phyloP scores from a whole-genome alignment of 2,797 vertebrate species.

The Notolabrus celidotus region DNA sequence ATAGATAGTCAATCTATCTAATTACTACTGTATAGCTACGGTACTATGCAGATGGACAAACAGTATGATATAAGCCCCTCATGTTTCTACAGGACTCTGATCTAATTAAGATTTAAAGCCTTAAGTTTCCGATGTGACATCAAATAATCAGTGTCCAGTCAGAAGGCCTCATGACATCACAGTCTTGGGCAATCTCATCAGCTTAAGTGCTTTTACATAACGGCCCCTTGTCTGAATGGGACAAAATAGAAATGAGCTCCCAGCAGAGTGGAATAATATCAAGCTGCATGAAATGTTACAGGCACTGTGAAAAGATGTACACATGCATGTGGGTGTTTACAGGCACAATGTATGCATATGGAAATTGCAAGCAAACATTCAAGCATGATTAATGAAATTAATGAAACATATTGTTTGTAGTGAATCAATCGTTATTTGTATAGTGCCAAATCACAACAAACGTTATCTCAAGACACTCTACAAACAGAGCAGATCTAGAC shows the following conservation, averaged over 20 bases:
- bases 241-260: conserved; percentile 49
- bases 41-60: not conserved
- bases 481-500: too few species aligned
- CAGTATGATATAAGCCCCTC: not conserved
- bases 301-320: not conserved
- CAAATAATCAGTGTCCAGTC: conserved; percentile 41
- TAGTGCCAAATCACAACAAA: too few species aligned
- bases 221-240: conserved; percentile 31
- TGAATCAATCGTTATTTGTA: too few species aligned
- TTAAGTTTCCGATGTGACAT: conserved; percentile 41
- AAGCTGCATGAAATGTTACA: conserved; percentile 14
- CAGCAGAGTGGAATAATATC: conserved; percentile 55
- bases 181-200: conserved; percentile 67
- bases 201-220: conserved; percentile 77
- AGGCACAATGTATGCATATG: too few species aligned
- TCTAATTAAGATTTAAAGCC: conserved; percentile 25
- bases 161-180: conserved; percentile 55
- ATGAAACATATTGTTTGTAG: not conserved
- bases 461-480: too few species aligned
- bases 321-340: not conserved
- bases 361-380: not conserved
- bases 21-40: too few species aligned
- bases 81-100: conserved; percentile 2
- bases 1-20: too few species aligned
- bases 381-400: not conserved